phyloP scores from a whole-genome alignment of 2,113 vertebrate species.

The Sisor rabdophorus region DNA sequence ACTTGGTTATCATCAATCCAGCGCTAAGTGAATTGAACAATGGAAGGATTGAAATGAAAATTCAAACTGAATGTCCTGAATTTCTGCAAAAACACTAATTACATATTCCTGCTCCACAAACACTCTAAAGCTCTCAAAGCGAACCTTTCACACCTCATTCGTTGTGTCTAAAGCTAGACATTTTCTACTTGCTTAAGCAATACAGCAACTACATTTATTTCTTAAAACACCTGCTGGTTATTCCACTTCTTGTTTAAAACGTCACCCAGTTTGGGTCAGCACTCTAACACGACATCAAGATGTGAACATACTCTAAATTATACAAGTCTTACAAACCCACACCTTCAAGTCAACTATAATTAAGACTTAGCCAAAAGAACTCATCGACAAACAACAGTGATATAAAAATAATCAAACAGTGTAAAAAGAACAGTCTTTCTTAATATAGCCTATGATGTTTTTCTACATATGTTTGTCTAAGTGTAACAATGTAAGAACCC shows the following conservation, averaged over 20 bases:
- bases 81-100: not conserved
- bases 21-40: conserved; percentile 21
- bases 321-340: conserved; percentile 31
- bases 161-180: conserved; percentile 32
- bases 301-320: conserved; percentile 31
- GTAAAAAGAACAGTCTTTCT: conserved; percentile 23
- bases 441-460: not conserved
- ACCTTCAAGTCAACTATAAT: conserved; percentile 46
- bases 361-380: conserved; percentile 37
- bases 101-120: conserved; percentile 9
- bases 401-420: conserved; percentile 35
- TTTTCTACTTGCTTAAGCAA: conserved; percentile 21
- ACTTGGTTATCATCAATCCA: conserved; percentile 2
- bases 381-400: conserved; percentile 46
- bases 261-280: conserved; percentile 3
- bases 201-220: conserved; percentile 18
- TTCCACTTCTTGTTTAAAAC: conserved; percentile 20
- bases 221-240: conserved; percentile 4
- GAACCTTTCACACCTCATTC: conserved; percentile 31
- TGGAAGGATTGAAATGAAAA: conserved; percentile 32
- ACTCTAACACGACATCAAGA: conserved; percentile 26
- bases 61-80: conserved; percentile 29
- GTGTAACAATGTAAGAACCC: not conserved
- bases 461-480: conserved; percentile 25
- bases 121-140: conserved; percentile 12